phyloP scores from a whole-genome alignment of 2,888 invertebrate genomes.

The Aromia moschata region DNA sequence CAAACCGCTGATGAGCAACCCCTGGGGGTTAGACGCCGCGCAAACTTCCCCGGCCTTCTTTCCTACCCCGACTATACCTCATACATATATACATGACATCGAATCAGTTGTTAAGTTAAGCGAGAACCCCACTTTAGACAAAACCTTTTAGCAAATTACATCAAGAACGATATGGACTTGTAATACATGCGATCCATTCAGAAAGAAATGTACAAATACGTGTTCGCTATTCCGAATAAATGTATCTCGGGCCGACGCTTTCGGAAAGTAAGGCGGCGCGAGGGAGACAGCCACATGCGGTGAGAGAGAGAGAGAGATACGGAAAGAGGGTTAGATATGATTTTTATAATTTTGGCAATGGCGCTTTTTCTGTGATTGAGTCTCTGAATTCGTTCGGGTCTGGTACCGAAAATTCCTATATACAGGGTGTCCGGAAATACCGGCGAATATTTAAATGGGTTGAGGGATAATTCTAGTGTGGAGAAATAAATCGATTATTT shows the following conservation, averaged over 20 bases:
- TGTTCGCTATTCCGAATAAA: slow-evolving; percentile 43
- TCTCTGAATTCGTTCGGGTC: too few species aligned
- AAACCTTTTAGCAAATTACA: slow-evolving; percentile 65
- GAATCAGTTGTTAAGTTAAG: slow-evolving; percentile 65
- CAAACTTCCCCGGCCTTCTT: slow-evolving; percentile 22
- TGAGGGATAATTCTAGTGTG: too few species aligned
- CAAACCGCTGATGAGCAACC: slow-evolving; percentile 1
- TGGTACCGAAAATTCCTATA: too few species aligned
- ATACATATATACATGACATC: slow-evolving; percentile 65
- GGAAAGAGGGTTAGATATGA: too few species aligned
- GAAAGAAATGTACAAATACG: slow-evolving; percentile 46
- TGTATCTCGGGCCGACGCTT: slow-evolving; percentile 36
- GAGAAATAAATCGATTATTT: too few species aligned
- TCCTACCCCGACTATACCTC: slow-evolving; percentile 48
- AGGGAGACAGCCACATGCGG: too few species aligned
- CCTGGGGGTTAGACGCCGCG: slow-evolving; percentile 9
- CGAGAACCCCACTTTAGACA: slow-evolving; percentile 63
- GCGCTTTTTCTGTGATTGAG: too few species aligned
- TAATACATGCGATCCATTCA: slow-evolving; percentile 57
- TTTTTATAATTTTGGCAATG: too few species aligned
- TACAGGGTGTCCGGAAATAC: too few species aligned
- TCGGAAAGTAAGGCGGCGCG: background rate
- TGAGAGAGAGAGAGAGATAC: too few species aligned
- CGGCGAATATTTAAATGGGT: too few species aligned
- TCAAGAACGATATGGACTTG: slow-evolving; percentile 50